phyloP scores from a whole-genome alignment of 2,888 invertebrate genomes.

The Acleris cristana region DNA sequence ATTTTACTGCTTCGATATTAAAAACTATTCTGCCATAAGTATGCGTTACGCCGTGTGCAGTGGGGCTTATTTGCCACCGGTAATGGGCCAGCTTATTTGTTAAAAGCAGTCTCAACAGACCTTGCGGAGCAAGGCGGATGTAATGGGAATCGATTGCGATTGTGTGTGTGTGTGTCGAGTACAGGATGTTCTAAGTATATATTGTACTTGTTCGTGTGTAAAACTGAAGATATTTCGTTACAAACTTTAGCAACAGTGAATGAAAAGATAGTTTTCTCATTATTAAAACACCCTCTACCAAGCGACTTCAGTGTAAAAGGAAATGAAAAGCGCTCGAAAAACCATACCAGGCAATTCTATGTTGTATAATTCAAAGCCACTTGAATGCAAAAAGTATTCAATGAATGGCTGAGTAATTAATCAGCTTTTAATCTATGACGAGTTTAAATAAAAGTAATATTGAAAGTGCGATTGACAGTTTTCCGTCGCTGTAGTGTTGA shows the following conservation, averaged over 20 bases:
- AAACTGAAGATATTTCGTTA: no score
- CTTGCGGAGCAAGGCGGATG: conserved; percentile 3
- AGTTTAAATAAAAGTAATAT: conserved; percentile 3
- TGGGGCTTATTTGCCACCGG: conserved; percentile 1
- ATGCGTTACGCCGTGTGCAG: neutral
- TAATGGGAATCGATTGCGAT: conserved; percentile 13
- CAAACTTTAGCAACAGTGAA: no score
- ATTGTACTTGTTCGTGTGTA: no score
- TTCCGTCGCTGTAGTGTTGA: conserved; percentile 10
- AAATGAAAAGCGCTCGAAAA: conserved; percentile 7
- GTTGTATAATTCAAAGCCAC: conserved; percentile 17
- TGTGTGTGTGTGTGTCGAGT: no score
- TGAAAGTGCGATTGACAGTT: conserved; percentile 12
- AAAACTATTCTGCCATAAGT: no score
- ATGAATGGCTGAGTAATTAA: conserved; percentile 20
- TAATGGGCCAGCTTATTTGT: conserved; percentile 17
- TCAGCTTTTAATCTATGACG: conserved; percentile 4
- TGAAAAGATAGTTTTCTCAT: neutral
- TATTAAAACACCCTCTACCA: neutral
- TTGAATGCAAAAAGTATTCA: conserved; percentile 14
- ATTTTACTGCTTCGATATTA: no score
- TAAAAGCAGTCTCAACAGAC: conserved; percentile 16
- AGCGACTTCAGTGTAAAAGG: conserved; percentile 8
- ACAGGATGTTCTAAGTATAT: neutral
- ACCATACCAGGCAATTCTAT: neutral